A percentile compares a stretch with the other conserved stretches of the same genome.
Conservation (phyloP, 2,113 vertebrate genomes). For the Echinops telfairi region DNA sequence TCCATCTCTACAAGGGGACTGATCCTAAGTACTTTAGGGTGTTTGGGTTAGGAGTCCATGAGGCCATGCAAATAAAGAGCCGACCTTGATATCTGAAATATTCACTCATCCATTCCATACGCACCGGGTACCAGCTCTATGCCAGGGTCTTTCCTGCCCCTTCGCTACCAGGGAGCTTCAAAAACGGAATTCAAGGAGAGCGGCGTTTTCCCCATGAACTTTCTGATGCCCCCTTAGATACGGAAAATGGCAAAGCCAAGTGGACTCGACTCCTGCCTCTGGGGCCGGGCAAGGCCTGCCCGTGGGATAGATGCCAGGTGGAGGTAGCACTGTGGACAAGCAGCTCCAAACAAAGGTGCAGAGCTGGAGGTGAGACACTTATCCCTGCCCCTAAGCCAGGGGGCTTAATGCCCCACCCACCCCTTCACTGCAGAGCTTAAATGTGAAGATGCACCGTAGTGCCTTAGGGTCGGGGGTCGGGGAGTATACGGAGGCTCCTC, state of each 20-base stretch:
- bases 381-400: neutral
- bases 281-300: neutral
- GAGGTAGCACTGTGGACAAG: neutral
- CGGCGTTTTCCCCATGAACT: too few relatives aligned
- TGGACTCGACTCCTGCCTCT: neutral
- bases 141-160: neutral
- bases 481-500: neutral
- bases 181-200: too few relatives aligned
- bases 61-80: neutral
- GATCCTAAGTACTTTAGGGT: neutral
- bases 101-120: neutral
- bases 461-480: too few relatives aligned
- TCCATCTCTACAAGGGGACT: neutral
- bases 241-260: neutral
- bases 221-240: too few relatives aligned
- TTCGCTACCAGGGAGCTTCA: too few relatives aligned
- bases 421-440: neutral
- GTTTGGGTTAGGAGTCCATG: neutral
- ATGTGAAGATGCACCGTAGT: accelerated
- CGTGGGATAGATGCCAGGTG: accelerated
- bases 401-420: neutral
- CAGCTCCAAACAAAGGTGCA: neutral
- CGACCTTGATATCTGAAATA: neutral
- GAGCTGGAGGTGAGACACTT: neutral
- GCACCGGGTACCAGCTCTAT: neutral